A percentile compares a stretch with the other conserved stretches of the same genome.
Evolutionary conservation across 53 echinoderm and acorn worm genomes (phyloP).

Genomic region (Glandiceps talaboti): DNA sequence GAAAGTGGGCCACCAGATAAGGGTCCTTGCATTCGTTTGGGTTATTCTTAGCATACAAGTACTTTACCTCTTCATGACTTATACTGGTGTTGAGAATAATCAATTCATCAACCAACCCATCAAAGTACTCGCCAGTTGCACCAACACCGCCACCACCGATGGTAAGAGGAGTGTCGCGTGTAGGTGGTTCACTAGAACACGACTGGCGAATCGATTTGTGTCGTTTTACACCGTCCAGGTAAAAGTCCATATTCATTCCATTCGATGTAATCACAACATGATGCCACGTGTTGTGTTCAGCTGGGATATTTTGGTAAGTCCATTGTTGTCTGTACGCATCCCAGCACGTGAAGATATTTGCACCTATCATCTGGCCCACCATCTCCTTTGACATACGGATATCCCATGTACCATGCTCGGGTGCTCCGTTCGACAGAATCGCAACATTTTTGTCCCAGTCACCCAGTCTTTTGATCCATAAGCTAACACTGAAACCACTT

Average conservation of each 20-base stretch:
- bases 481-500: constrained; percentile 38
- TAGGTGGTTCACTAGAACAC: not conserved
- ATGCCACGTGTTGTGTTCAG: not conserved
- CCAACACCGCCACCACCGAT: not conserved
- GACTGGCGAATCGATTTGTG: not conserved
- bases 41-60: not conserved
- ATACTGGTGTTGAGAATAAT: not conserved
- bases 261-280: not conserved
- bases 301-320: not conserved
- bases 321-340: not conserved
- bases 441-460: constrained; percentile 22
- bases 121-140: not conserved
- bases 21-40: not conserved
- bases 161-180: not conserved
- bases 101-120: not conserved
- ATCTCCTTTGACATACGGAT: constrained; percentile 43
- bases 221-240: not conserved
- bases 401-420: constrained; percentile 46
- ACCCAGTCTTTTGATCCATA: constrained; percentile 48
- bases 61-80: not conserved
- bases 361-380: constrained; percentile 35
- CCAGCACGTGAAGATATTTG: constrained; percentile 17
- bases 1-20: not conserved
- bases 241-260: not conserved
- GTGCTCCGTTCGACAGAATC: constrained; percentile 41